Evolutionary conservation across 37 sponge, comb jelly and placozoan species (phyloP).

Genomic region (Aphrocallistes beatrix): DNA sequence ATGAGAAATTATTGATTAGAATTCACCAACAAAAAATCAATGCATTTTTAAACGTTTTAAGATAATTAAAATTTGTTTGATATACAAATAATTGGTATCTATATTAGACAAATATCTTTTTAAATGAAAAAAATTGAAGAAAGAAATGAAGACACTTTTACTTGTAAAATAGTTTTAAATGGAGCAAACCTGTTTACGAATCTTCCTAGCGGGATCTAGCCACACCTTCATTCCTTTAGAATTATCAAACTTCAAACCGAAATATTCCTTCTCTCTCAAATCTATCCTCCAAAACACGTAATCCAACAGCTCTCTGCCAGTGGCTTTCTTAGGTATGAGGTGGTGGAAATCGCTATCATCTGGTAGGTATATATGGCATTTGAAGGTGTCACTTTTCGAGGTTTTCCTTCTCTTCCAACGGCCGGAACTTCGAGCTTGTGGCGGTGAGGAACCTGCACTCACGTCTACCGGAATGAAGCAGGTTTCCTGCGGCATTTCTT

Average conservation of each 20-base stretch:
- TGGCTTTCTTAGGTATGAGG: not conserved
- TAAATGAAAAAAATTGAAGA: not conserved
- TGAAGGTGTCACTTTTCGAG: conserved; percentile 8
- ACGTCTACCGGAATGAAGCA: not conserved
- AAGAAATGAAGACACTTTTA: not conserved
- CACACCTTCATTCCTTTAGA: not conserved
- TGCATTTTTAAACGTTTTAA: no score
- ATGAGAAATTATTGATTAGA: not conserved
- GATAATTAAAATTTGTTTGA: no score
- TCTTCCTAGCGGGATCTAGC: not conserved
- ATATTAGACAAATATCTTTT: not conserved
- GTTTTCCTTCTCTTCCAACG: not conserved
- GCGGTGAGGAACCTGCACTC: not conserved
- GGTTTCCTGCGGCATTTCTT: conserved; percentile 7
- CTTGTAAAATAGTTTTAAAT: not conserved
- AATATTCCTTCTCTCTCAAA: conserved; percentile 79
- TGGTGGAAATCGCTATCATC: not conserved
- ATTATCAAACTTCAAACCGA: conserved; percentile 48
- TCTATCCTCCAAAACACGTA: conserved; percentile 48
- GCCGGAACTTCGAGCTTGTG: not conserved
- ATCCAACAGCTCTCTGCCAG: conserved; percentile 49
- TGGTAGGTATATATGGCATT: not conserved
- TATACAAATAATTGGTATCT: not conserved
- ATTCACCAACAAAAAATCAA: not conserved
- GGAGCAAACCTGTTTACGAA: not conserved